These are phyloP conservation scores for Oreocharis arfaki DNA, from an alignment of 2,113 vertebrate genomes.

Conservation along the genomic window DNA sequence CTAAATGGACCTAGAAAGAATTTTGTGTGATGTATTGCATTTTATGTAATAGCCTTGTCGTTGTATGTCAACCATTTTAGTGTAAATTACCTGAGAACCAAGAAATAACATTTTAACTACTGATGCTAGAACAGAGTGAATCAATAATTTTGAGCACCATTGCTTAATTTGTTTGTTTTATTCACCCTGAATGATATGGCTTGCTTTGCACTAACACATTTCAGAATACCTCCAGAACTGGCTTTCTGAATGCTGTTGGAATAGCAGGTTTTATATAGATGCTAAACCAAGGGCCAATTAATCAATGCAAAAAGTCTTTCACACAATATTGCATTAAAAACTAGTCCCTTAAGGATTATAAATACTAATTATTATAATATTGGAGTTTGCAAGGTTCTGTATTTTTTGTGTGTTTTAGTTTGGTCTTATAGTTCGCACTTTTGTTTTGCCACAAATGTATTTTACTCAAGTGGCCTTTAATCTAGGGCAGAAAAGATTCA, in stretches of 20 bases:
- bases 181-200: neutral
- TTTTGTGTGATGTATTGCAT: neutral
- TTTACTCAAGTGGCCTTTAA: neutral
- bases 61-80: neutral
- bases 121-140: neutral
- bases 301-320: neutral
- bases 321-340: neutral
- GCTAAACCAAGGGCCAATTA: neutral
- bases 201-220: neutral
- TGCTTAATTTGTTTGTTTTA: neutral
- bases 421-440: neutral
- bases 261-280: neutral
- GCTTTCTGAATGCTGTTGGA: neutral
- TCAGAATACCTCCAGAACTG: neutral
- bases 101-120: neutral
- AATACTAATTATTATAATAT: neutral
- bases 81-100: neutral
- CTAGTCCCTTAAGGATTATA: neutral
- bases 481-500: neutral
- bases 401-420: neutral
- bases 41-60: neutral
- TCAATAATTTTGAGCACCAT: neutral
- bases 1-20: neutral
- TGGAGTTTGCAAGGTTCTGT: neutral
- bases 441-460: neutral